Evolutionary conservation across 2,888 invertebrate species (phyloP).

Genomic region (Sthenelais limicola): DNA sequence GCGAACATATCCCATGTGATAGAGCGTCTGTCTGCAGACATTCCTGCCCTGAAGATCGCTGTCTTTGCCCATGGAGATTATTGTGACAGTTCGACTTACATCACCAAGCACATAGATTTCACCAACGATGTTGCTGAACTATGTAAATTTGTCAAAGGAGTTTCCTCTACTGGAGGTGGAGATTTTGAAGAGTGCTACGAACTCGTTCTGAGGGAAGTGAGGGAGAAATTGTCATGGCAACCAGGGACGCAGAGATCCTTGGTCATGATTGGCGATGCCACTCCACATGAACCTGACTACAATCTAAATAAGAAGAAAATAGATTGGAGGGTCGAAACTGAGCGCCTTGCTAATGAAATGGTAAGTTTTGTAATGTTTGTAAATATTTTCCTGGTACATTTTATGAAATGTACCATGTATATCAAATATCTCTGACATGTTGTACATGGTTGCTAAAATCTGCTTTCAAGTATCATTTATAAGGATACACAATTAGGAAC

Average conservation of each 20-base stretch:
- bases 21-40: conserved; percentile 64
- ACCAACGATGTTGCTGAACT: conserved; percentile 57
- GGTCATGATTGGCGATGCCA: conserved; percentile 66
- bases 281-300: conserved; percentile 56
- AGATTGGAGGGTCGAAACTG: conserved; percentile 61
- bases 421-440: too few species aligned
- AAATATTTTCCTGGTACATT: background rate
- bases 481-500: too few species aligned
- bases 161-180: conserved; percentile 62
- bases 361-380: background rate
- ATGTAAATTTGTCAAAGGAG: conserved; percentile 58
- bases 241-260: conserved; percentile 62
- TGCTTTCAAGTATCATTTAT: too few species aligned
- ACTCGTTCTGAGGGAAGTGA: conserved; percentile 59
- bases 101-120: conserved; percentile 63
- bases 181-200: conserved; percentile 69
- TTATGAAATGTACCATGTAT: background rate
- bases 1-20: conserved; percentile 63
- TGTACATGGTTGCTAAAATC: too few species aligned
- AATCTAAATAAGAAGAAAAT: conserved; percentile 49
- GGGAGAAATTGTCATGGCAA: conserved; percentile 63
- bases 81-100: conserved; percentile 60
- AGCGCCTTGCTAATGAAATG: conserved; percentile 49
- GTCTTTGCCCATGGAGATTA: conserved; percentile 70
- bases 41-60: conserved; percentile 62